phyloP scores from a whole-genome alignment of 2,797 vertebrate species.

The Simalia tracyae region DNA sequence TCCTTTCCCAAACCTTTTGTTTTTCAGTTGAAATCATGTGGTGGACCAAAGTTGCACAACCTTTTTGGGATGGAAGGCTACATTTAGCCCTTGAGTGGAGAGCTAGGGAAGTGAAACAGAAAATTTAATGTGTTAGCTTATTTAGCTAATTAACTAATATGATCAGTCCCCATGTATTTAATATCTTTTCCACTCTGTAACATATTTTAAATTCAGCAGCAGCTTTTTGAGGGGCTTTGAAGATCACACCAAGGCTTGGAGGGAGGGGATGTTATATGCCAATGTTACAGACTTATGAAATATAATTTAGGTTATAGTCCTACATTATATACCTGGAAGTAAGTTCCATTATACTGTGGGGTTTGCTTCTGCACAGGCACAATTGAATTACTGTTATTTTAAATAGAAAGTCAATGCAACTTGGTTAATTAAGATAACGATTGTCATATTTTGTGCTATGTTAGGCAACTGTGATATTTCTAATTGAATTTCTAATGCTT shows the following conservation, averaged over 20 bases:
- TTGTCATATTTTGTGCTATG: slow-evolving; percentile 33
- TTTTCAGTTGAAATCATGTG: background rate
- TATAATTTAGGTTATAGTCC: slow-evolving; percentile 24
- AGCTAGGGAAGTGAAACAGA: background rate
- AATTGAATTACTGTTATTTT: background rate
- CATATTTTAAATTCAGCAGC: background rate
- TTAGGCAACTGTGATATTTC: slow-evolving; percentile 17
- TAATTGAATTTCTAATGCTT: slow-evolving; percentile 26
- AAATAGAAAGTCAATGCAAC: slow-evolving; percentile 42
- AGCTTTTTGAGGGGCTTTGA: background rate
- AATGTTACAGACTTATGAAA: slow-evolving; percentile 1
- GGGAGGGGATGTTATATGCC: background rate
- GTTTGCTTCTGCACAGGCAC: background rate
- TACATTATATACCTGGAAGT: background rate
- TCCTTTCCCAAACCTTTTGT: slow-evolving; percentile 15
- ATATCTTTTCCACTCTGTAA: background rate
- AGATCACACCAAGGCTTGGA: background rate
- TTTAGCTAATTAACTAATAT: background rate
- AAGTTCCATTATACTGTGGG: background rate
- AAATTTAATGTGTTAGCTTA: background rate
- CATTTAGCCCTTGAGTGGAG: background rate
- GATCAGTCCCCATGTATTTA: background rate
- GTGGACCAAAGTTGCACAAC: background rate
- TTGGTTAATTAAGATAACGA: slow-evolving; percentile 53
- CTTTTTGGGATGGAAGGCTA: background rate